These are phyloP conservation scores for Cataglyphis cursor DNA, from an alignment of 2,888 invertebrate genomes.

Conservation along the genomic window DNA sequence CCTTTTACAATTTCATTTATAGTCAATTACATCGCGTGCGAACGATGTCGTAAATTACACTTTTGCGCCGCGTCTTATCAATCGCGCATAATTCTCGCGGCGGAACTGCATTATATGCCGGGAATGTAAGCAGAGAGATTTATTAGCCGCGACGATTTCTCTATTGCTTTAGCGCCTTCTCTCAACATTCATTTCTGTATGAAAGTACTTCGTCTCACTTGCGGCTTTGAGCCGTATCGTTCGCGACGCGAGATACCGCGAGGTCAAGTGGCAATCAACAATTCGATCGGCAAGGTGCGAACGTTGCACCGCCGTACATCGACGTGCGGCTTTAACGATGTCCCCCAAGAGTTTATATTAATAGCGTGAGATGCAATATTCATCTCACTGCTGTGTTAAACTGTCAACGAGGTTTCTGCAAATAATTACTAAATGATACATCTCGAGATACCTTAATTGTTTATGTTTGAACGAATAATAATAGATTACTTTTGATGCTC, in stretches of 20 bases:
- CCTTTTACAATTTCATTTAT: slow-evolving; percentile 66
- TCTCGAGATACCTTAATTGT: not conserved
- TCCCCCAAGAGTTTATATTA: slow-evolving; percentile 33
- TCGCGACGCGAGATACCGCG: slow-evolving; percentile 40
- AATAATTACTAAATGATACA: slow-evolving; percentile 5
- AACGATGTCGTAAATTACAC: slow-evolving; percentile 73
- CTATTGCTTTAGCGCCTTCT: slow-evolving; percentile 67
- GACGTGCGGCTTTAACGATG: slow-evolving; percentile 26
- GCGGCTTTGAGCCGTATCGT: slow-evolving; percentile 27
- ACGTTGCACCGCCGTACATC: slow-evolving; percentile 31
- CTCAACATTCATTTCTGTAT: slow-evolving; percentile 61
- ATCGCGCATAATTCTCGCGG: slow-evolving; percentile 71
- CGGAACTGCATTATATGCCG: slow-evolving; percentile 63
- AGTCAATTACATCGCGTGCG: slow-evolving; percentile 67
- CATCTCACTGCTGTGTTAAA: slow-evolving; percentile 9
- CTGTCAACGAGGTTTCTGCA: not conserved
- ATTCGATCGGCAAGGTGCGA: slow-evolving; percentile 58
- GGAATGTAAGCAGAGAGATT: slow-evolving; percentile 69
- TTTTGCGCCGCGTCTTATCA: slow-evolving; percentile 74
- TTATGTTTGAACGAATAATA: slow-evolving; percentile 5
- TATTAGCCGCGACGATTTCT: slow-evolving; percentile 72
- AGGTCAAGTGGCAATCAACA: slow-evolving; percentile 66
- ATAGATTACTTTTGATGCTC: not conserved
- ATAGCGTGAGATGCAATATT: slow-evolving; percentile 24
- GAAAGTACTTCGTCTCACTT: slow-evolving; percentile 56